Percentiles rank a stretch among this genome's conserved stretches.
Conservation (phyloP, 2,888 invertebrate species). For the Gastracanthus pulcherrimus region DNA sequence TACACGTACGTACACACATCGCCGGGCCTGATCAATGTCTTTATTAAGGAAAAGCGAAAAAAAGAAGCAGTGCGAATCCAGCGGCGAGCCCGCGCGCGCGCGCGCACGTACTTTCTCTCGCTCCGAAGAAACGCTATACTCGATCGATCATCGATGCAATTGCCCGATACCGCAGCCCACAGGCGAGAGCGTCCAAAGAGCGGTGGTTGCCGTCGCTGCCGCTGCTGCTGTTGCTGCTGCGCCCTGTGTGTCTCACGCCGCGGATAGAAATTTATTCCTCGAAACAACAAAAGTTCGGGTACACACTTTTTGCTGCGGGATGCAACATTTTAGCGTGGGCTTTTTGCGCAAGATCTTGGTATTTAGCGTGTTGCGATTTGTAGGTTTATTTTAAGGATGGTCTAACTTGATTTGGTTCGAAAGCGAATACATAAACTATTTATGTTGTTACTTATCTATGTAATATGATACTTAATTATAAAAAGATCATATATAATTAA, state of each 20-base stretch:
- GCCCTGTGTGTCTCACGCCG: not conserved
- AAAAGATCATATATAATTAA: too few species aligned
- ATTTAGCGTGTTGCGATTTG: too few species aligned
- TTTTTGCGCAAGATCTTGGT: too few species aligned
- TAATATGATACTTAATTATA: too few species aligned
- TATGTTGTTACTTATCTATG: too few species aligned
- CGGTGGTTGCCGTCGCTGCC: too few species aligned
- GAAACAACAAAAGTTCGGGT: too few species aligned
- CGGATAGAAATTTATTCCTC: slow-evolving; percentile 21
- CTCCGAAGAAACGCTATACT: slow-evolving; percentile 38
- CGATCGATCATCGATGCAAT: slow-evolving; percentile 52
- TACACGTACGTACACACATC: not conserved
- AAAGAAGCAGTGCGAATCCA: not conserved
- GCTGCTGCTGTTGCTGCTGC: slow-evolving; percentile 29
- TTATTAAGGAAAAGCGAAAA: slow-evolving; percentile 46
- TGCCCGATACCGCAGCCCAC: slow-evolving; percentile 24
- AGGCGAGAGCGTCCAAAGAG: not conserved
- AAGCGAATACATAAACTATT: too few species aligned
- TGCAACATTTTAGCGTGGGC: not conserved
- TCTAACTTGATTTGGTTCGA: too few species aligned
- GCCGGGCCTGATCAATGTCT: slow-evolving; percentile 50
- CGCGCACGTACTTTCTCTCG: slow-evolving; percentile 50
- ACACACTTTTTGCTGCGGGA: too few species aligned
- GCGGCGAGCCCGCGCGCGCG: slow-evolving; percentile 21
- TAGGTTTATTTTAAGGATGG: not conserved